Evolutionary conservation across 2,888 invertebrate species (phyloP), one percentile per base, ranked within the genome.

Genomic region (Uropetala carovei): DNA sequence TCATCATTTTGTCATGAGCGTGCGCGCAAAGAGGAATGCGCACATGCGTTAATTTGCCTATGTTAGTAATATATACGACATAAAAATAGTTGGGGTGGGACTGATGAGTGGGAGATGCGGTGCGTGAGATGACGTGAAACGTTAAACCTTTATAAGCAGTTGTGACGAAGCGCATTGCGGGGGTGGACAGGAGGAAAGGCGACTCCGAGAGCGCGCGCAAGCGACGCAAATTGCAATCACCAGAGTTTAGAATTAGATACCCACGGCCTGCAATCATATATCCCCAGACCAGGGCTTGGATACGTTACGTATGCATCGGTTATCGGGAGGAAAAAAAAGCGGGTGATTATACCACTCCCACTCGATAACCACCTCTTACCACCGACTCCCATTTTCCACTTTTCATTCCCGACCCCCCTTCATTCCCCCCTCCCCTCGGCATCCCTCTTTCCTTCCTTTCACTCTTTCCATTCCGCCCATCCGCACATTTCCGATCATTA

Each of bases 271-370:
- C 22, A 75, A 27, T 27, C 27, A 75, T 75, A 75, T 75, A 75
- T 22, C 75, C 75, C 11, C 75, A 43, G 43, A 43, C 43, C 43
- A 43, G 43, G 22, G n/a, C 75, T 75, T 22, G n/a, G 75, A 27
- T 75, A 10, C n/a, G 75, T 75, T 75, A 75, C 75, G 75, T 75
- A 75, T 75, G 75, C 27, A 75, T 22, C 75, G 22, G 75, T 75
- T 75, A 27, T 13, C 75, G 27, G 75, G 22, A 27, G n/a, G n/a
- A 22, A 75, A 75, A 75, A 4, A 43, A 22, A 75, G 13, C 75
- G 18, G 18, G 22, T 75, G 27, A 75, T 75, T 27, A 27, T 27
- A 27, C 27, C 75, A 75, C 75, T n/a, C 75, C 11, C 22, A 27
- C 9, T 27, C 27, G 27, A 5, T 13, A 75, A 18, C 75, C 11